These are phyloP conservation scores for Coelopa frigida DNA, from an alignment of 1,140 invertebrate genomes.

Conservation along the genomic window DNA sequence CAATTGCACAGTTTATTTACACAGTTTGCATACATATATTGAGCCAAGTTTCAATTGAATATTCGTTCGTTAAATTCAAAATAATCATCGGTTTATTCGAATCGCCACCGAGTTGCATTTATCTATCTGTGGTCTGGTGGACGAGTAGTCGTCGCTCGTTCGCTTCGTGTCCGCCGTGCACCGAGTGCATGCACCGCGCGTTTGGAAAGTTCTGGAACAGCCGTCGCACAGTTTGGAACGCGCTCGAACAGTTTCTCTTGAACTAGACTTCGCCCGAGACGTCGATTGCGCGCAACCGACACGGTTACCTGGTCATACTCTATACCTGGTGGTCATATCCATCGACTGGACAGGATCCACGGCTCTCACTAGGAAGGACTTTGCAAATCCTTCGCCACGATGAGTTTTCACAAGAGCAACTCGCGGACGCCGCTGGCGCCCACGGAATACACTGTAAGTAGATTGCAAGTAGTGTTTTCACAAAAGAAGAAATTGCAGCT, in stretches of 20 bases:
- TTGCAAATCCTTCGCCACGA: constrained; percentile 10
- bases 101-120: too few species aligned
- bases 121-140: too few species aligned
- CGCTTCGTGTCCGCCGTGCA: too few species aligned
- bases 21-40: neutral
- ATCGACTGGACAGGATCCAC: neutral
- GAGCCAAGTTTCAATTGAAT: constrained; percentile 7
- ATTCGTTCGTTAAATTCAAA: neutral
- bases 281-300: neutral
- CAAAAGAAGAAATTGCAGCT: too few species aligned
- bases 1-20: neutral
- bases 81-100: neutral
- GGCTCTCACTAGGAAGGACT: neutral
- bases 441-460: constrained; percentile 42
- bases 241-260: neutral
- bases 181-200: too few species aligned
- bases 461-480: too few species aligned
- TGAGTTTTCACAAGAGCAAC: constrained; percentile 44
- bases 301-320: too few species aligned
- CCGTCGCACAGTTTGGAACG: constrained; percentile 4
- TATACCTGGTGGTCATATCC: too few species aligned
- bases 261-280: neutral
- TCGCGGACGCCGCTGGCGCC: constrained; percentile 40
- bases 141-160: too few species aligned
- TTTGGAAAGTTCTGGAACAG: constrained; percentile 13